phyloP scores from a whole-genome alignment of 2,113 vertebrate genomes.

The Paracanthobrama guichenoti region DNA sequence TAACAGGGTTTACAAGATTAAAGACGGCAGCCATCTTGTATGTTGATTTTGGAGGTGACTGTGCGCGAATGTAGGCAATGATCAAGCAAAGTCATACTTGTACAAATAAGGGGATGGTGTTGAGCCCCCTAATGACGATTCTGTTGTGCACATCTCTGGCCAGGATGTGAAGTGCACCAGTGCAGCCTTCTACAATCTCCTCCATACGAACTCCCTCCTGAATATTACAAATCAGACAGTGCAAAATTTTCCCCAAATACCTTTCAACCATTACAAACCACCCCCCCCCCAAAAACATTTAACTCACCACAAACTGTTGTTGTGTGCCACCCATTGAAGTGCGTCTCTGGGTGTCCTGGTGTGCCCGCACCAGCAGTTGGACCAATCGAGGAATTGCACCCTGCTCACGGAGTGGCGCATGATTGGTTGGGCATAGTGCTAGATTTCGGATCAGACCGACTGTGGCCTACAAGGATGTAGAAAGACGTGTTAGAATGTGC shows the following conservation, averaged over 20 bases:
- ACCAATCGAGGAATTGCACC: slow-evolving; percentile 95
- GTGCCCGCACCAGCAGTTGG: slow-evolving; percentile 93
- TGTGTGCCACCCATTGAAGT: slow-evolving; percentile 98
- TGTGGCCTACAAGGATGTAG: slow-evolving; percentile 79
- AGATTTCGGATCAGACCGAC: slow-evolving; percentile 97
- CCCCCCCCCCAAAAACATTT: too few relatives aligned
- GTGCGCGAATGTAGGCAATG: not conserved
- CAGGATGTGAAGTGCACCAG: slow-evolving; percentile 95
- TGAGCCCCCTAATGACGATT: slow-evolving; percentile 96
- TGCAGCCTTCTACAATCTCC: slow-evolving; percentile 98
- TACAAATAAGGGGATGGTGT: slow-evolving; percentile 98
- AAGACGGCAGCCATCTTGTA: not conserved
- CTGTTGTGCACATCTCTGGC: slow-evolving; percentile 97
- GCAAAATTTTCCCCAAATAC: not conserved
- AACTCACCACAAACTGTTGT: slow-evolving; percentile 94
- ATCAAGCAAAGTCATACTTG: slow-evolving; percentile 77
- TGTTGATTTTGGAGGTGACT: too few relatives aligned
- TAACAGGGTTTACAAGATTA: not conserved
- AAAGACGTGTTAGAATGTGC: not conserved
- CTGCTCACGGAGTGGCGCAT: slow-evolving; percentile 93
- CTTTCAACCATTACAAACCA: not conserved
- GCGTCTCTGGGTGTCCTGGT: slow-evolving; percentile 96
- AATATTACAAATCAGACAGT: not conserved
- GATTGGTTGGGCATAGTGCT: slow-evolving; percentile 95
- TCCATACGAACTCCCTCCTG: slow-evolving; percentile 99